Conservation (phyloP, 2,888 invertebrate species). For the Oscheius sp. region DNA sequence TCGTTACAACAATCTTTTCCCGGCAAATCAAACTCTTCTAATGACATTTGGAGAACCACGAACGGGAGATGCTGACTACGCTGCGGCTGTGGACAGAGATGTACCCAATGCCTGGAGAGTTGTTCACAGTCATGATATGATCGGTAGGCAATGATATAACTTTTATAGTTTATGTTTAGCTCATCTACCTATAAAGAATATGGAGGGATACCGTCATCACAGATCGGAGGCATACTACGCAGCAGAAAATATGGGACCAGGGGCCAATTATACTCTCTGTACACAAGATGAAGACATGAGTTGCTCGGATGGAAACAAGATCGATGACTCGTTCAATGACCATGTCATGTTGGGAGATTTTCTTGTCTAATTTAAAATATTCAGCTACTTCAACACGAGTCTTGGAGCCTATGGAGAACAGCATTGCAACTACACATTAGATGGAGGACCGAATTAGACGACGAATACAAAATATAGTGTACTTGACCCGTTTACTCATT, state of each 20-base stretch:
- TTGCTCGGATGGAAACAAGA: slow-evolving; percentile 52
- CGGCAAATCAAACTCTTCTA: slow-evolving; percentile 32
- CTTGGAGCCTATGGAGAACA: slow-evolving; percentile 10
- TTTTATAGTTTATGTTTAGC: too few relatives aligned
- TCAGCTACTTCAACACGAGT: slow-evolving; percentile 21
- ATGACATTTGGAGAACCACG: slow-evolving; percentile 60
- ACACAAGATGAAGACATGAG: slow-evolving; percentile 50
- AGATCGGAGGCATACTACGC: slow-evolving; percentile 55
- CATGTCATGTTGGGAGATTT: slow-evolving; percentile 39
- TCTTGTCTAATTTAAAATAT: background rate
- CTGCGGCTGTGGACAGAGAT: slow-evolving; percentile 41
- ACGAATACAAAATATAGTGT: background rate
- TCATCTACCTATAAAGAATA: slow-evolving; percentile 51
- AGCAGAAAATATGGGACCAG: slow-evolving; percentile 47
- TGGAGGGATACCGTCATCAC: slow-evolving; percentile 55
- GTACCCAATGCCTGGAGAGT: slow-evolving; percentile 51
- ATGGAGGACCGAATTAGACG: slow-evolving; percentile 17
- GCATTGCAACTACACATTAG: slow-evolving; percentile 21
- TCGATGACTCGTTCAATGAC: slow-evolving; percentile 49
- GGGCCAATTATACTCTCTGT: slow-evolving; percentile 42
- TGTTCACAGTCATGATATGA: slow-evolving; percentile 53
- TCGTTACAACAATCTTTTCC: slow-evolving; percentile 7
- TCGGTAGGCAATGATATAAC: too few relatives aligned
- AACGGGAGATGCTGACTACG: slow-evolving; percentile 50
- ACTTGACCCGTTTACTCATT: background rate